Evolutionary conservation across 2,113 vertebrate genomes (phyloP), one percentile per base, ranked within the genome.

Genomic region (Percopsis transmontana): DNA sequence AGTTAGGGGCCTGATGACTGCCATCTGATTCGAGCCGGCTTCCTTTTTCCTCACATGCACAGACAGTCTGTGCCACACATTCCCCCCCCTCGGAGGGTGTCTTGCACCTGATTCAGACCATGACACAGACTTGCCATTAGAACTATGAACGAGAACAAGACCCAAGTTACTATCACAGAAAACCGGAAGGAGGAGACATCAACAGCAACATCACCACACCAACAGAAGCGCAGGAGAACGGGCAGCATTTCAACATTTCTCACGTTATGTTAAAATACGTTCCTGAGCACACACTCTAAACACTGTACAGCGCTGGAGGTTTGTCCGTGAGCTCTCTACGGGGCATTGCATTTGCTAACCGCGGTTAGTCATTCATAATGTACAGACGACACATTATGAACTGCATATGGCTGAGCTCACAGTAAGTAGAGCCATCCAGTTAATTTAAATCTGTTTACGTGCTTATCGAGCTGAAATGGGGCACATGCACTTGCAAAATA

Each of bases 41-140:
- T 97, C 96, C 88, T 94, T 95, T 92, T 91, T 95, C 95, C 95
- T 99, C 93, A 98, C 96, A 92, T 98, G 96, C 91, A 99, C 95
- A 90, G 97, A 99, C 87, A 99, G 95, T 93, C 97, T 96, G 92
- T 98, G 97, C 96, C 97, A 99, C 87, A 92, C 94, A 88, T 95
- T 96, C 90, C 96, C 95, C 67, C 94, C 96, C 85, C 93, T 96
- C 90, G 94, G 92, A 91, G 92, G 94, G 93, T 96, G 94, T 94
- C 93, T 95, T 94, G 96, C 94, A 95, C 97, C 97, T 95, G 96
- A 95, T 96, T 98, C 96, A 96, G 96, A 98, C 97, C 97, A 99
- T 94, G 97, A 99, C 94, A 98, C 95, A 96, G 97, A 98, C 96
- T 99, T 99, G 94, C 97, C 97, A 93, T 99, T 99, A 96, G 97